These are phyloP conservation scores for Drosophila ercepeae DNA, from an alignment of 1,140 invertebrate species.

Conservation along the genomic window DNA sequence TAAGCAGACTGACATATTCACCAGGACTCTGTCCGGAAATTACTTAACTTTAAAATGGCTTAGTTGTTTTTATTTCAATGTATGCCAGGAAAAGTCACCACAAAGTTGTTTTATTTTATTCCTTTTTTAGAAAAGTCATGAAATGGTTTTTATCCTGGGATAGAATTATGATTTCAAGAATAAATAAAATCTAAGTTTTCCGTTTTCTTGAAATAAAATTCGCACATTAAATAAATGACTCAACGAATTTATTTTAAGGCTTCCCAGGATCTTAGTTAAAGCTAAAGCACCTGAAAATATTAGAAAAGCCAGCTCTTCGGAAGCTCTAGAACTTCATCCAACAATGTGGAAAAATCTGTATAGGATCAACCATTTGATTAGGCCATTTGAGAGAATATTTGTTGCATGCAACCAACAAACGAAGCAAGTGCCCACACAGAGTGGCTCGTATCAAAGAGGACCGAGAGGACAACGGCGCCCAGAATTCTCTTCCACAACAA, in stretches of 20 bases:
- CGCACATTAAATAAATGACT: too few relatives aligned
- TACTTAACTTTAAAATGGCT: background rate
- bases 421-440: conserved; percentile 8
- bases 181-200: too few relatives aligned
- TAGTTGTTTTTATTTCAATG: background rate
- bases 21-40: conserved; percentile 22
- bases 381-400: conserved; percentile 9
- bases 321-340: conserved; percentile 5
- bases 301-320: background rate
- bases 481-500: conserved; percentile 33
- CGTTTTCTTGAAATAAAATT: too few relatives aligned
- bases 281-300: background rate
- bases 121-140: too few relatives aligned
- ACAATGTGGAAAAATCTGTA: conserved; percentile 32
- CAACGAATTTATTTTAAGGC: too few relatives aligned
- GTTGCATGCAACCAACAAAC: conserved; percentile 11
- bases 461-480: conserved; percentile 1
- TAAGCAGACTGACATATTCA: conserved; percentile 4
- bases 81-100: background rate
- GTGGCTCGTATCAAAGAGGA: conserved; percentile 13
- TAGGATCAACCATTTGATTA: conserved; percentile 19
- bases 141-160: too few relatives aligned
- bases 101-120: too few relatives aligned
- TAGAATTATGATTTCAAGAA: too few relatives aligned
- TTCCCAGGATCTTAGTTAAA: background rate